Base-by-base conservation (phyloP, 2,797 vertebrate species). In the Darevskia mixta region DNA sequence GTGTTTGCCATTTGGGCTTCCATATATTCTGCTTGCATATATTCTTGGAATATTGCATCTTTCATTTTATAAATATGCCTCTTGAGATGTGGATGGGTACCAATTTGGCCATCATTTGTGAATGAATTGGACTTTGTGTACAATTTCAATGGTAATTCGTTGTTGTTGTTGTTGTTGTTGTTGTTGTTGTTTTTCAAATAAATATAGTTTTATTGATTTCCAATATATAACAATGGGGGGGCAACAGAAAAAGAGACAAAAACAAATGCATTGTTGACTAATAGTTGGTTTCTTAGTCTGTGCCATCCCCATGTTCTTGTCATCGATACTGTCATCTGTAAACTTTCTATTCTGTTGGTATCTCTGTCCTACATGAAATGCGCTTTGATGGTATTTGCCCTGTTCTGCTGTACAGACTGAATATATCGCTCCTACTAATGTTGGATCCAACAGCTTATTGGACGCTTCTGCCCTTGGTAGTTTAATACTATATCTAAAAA, bases 401-500 rank as follows among this genome's bases (percentile, higher is more conserved):
- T 73, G 35, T 35, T 66, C 71, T 20, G 15, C 38, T 35, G 15
- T 66, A 45, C 76, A 17, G 20, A 17, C 38, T 9, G 38, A 58
- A 45, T 20, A 35, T 49, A 55, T 6, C 71, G 20, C 25, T 67
- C 29, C 29, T 45, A 18, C 58, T 76, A 45, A 27, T 43, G 41
- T 87, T 75, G 55, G 18, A 29, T 35, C 38, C 32, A 35, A 76
- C 49, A 27, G 38, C 76, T 86, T 43, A 87, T 64, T 25, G 79
- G 49, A 38, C 49, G 18, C 78, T 72, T 15, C 23, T 75, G 69
- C 29, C 55, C 86, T 73, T 43, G 55, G 27, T 87, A 49, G 13
- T 76, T 87, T 75, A 73, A 87, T 87, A 81, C 61, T 73, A 75
- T 45, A 66, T 75, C 35, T 76, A 8, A 55, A 66, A 81, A 61